These are phyloP conservation scores for Balanococcus diminutus DNA, from an alignment of 2,888 invertebrate genomes.

Conservation along the genomic window DNA sequence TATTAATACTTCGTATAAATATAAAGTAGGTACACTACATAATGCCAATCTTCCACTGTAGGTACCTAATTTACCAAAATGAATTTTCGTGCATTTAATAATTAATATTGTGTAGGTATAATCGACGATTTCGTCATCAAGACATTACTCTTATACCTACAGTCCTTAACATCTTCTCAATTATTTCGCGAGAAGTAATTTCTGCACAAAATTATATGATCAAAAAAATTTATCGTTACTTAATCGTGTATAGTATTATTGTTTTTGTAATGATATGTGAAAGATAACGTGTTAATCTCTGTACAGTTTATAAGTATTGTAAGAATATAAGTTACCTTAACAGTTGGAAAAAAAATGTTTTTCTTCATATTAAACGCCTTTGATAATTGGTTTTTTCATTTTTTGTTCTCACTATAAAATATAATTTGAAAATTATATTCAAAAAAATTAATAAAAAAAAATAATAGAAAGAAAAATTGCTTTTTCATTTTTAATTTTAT, in stretches of 20 bases:
- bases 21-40: too few species aligned
- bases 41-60: neutral
- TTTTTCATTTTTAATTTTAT: too few species aligned
- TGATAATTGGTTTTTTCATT: neutral
- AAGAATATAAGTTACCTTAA: constrained; percentile 17
- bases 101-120: neutral
- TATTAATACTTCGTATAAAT: neutral
- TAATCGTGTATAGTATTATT: neutral
- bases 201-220: neutral
- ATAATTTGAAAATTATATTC: neutral
- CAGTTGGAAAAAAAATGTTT: constrained; percentile 9
- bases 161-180: neutral
- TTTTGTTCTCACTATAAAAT: neutral
- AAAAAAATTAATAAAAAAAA: too few species aligned
- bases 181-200: neutral
- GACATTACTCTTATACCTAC: neutral
- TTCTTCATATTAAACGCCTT: neutral
- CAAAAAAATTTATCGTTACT: neutral
- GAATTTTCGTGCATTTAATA: neutral
- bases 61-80: neutral
- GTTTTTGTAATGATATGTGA: neutral
- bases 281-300: neutral
- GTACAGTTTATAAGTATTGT: neutral
- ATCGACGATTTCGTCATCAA: neutral
- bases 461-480: too few species aligned